phyloP scores from a whole-genome alignment of 2,888 invertebrate genomes.

The Nebria salina region DNA sequence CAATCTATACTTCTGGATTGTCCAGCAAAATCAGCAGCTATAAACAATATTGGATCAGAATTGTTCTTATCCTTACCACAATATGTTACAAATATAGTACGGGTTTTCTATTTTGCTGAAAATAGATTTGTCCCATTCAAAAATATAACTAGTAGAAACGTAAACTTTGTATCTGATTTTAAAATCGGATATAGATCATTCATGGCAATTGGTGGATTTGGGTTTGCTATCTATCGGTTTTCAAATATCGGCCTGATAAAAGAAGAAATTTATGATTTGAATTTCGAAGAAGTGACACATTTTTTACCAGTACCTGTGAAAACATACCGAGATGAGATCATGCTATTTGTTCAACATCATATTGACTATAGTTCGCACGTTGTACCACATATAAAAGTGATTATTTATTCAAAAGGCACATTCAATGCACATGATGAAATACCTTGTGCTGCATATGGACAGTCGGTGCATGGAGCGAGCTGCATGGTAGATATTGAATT shows the following conservation, averaged over 20 bases:
- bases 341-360: slow-evolving; percentile 60
- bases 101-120: slow-evolving; percentile 54
- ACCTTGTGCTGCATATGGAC: slow-evolving; percentile 56
- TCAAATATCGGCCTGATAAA: slow-evolving; percentile 51
- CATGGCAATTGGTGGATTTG: slow-evolving; percentile 58
- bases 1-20: slow-evolving; percentile 54
- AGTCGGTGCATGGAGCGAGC: slow-evolving; percentile 53
- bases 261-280: slow-evolving; percentile 53
- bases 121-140: slow-evolving; percentile 53
- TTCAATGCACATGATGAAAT: slow-evolving; percentile 60
- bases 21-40: slow-evolving; percentile 53
- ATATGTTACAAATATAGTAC: slow-evolving; percentile 51
- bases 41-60: slow-evolving; percentile 52
- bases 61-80: slow-evolving; percentile 57
- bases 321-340: slow-evolving; percentile 62
- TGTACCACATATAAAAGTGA: slow-evolving; percentile 55
- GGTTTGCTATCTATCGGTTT: slow-evolving; percentile 57
- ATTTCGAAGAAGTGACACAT: slow-evolving; percentile 55
- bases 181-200: slow-evolving; percentile 58
- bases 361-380: slow-evolving; percentile 55
- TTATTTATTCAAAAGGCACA: slow-evolving; percentile 56
- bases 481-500: slow-evolving; percentile 56
- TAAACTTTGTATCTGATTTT: slow-evolving; percentile 56
- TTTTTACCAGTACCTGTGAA: slow-evolving; percentile 59
- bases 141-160: slow-evolving; percentile 53